Percentiles rank a stretch among this genome's conserved stretches.
phyloP scores from a whole-genome alignment of 2,113 vertebrate species.

The Erythrocebus patas region DNA sequence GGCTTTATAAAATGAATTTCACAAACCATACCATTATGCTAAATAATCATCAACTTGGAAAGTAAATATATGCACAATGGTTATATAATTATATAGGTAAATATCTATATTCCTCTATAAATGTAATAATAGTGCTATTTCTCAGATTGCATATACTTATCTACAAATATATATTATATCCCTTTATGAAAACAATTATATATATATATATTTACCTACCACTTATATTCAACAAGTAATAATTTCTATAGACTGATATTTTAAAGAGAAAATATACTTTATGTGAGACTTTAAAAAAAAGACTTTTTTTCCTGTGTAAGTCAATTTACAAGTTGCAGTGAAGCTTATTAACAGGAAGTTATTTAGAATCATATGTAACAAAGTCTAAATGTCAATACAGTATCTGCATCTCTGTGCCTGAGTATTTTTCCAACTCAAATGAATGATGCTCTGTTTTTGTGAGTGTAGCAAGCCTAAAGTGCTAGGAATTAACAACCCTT shows the following conservation, averaged over 20 bases:
- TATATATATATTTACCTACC: neutral
- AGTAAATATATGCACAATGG: neutral
- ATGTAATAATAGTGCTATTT: neutral
- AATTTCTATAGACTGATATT: neutral
- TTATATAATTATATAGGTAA: neutral
- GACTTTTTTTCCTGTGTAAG: neutral
- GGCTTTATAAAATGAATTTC: neutral
- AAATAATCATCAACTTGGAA: neutral
- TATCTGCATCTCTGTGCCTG: neutral
- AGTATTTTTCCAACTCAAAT: neutral
- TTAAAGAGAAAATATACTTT: neutral
- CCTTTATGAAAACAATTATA: neutral
- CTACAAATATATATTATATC: neutral
- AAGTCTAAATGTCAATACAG: neutral
- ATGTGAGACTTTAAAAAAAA: neutral
- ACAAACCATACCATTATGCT: neutral
- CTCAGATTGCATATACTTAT: neutral
- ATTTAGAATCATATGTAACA: neutral
- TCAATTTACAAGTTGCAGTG: neutral
- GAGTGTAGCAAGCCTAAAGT: neutral
- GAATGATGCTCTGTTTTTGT: neutral
- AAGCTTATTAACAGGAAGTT: neutral
- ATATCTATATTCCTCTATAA: neutral
- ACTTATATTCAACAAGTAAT: neutral
- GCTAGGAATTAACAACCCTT: neutral